Percentiles rank a stretch among this genome's conserved stretches.
Evolutionary conservation across 2,888 invertebrate species (phyloP).

Genomic region (Coleophora flavipennella): DNA sequence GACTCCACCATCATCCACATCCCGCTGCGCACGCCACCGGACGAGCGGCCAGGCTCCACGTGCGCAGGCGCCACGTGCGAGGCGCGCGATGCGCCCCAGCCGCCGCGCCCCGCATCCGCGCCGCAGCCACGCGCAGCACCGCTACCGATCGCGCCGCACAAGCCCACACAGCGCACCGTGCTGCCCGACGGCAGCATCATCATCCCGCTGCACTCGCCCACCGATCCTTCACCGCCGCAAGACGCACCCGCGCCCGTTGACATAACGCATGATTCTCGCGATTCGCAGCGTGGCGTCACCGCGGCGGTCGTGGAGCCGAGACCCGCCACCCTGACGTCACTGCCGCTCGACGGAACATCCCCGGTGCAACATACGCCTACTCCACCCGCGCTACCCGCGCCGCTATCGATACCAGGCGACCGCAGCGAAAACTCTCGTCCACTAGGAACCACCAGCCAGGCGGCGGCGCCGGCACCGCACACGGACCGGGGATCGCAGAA

Average conservation of each 20-base stretch:
- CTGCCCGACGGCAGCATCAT: constrained; percentile 73
- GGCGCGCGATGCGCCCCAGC: constrained; percentile 17
- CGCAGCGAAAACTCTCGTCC: background rate
- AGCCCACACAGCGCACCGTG: constrained; percentile 47
- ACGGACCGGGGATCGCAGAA: constrained; percentile 19
- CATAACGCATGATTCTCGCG: constrained; percentile 1
- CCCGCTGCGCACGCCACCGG: constrained; percentile 82
- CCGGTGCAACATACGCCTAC: constrained; percentile 8
- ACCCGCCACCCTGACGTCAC: constrained; percentile 17
- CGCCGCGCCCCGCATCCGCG: constrained; percentile 23
- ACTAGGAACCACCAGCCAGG: background rate
- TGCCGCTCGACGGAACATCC: constrained; percentile 2
- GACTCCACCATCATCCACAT: constrained; percentile 79
- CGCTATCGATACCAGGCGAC: constrained; percentile 3
- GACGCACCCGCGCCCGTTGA: background rate
- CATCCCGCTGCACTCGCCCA: constrained; percentile 67
- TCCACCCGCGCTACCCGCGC: constrained; percentile 4
- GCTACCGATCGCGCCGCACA: constrained; percentile 31
- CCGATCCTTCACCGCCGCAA: constrained; percentile 25
- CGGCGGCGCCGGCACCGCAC: constrained; percentile 2
- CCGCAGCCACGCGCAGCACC: constrained; percentile 29
- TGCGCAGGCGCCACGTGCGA: constrained; percentile 5
- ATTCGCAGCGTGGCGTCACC: constrained; percentile 1
- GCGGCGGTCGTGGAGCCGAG: constrained; percentile 16
- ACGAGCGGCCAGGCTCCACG: constrained; percentile 59